Conservation (phyloP, 2,888 invertebrate genomes). For the Orchesellides sinensis region DNA sequence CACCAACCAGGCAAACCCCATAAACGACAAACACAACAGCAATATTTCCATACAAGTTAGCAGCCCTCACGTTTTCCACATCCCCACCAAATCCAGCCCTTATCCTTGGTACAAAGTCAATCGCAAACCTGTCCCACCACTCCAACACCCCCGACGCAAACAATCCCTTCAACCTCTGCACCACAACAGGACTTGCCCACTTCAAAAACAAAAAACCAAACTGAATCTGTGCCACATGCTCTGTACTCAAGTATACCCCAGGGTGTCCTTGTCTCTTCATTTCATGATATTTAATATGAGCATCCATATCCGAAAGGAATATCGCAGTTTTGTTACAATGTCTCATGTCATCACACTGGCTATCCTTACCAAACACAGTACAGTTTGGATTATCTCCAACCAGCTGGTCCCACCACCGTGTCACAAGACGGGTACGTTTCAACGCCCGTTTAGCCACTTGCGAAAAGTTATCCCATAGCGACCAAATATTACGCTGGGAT, state of each 20-base stretch:
- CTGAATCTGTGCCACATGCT: background rate
- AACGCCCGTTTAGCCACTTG: background rate
- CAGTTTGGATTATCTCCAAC: too few species aligned
- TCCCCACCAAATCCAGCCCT: background rate
- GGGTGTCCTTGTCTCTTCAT: constrained; percentile 14
- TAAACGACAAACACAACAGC: background rate
- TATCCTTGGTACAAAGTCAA: background rate
- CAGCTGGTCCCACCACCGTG: background rate
- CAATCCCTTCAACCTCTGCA: background rate
- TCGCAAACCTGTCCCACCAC: constrained; percentile 8
- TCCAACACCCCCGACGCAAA: background rate
- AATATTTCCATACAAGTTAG: constrained; percentile 21
- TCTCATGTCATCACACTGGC: background rate
- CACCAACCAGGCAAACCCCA: too few species aligned
- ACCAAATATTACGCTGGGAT: too few species aligned
- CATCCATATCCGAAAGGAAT: background rate
- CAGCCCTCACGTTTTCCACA: background rate
- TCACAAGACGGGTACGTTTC: background rate
- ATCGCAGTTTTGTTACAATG: background rate
- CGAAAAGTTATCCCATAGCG: background rate
- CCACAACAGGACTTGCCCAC: background rate
- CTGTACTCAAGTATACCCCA: constrained; percentile 9
- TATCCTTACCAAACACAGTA: too few species aligned
- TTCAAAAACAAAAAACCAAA: background rate
- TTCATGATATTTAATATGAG: background rate